Evolutionary conservation across 2,888 invertebrate species (phyloP).

Genomic region (Eilema depressum): DNA sequence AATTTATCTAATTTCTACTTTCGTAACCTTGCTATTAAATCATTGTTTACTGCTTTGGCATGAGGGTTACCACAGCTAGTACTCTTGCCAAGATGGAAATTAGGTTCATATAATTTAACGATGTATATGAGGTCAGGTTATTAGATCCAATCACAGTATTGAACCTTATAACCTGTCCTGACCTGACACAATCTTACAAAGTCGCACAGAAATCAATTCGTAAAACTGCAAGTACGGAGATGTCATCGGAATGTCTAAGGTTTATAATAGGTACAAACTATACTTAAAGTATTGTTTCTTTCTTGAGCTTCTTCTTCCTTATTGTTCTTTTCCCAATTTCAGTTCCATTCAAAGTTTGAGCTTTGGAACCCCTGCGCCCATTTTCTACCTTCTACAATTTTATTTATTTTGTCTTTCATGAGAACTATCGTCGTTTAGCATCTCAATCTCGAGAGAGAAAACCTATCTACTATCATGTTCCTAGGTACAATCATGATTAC

Average conservation of each 20-base stretch:
- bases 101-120: background rate
- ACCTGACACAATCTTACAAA: background rate
- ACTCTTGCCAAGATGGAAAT: background rate
- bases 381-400: background rate
- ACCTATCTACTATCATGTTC: background rate
- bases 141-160: background rate
- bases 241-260: background rate
- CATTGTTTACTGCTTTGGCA: background rate
- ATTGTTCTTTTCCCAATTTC: background rate
- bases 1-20: too few species aligned
- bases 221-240: background rate
- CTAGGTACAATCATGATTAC: background rate
- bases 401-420: background rate
- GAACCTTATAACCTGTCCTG: background rate
- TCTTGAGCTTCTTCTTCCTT: too few species aligned
- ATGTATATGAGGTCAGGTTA: background rate
- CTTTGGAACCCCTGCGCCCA: background rate
- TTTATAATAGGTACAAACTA: background rate
- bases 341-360: background rate
- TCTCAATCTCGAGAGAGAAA: background rate
- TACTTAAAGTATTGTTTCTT: background rate
- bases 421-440: background rate
- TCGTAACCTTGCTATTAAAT: background rate
- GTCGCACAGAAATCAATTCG: background rate
- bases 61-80: background rate